A percentile compares a stretch with the other conserved stretches of the same genome.
Evolutionary conservation across 2,797 vertebrate species (phyloP).

Genomic region (Phrynocephalus vlangalii): DNA sequence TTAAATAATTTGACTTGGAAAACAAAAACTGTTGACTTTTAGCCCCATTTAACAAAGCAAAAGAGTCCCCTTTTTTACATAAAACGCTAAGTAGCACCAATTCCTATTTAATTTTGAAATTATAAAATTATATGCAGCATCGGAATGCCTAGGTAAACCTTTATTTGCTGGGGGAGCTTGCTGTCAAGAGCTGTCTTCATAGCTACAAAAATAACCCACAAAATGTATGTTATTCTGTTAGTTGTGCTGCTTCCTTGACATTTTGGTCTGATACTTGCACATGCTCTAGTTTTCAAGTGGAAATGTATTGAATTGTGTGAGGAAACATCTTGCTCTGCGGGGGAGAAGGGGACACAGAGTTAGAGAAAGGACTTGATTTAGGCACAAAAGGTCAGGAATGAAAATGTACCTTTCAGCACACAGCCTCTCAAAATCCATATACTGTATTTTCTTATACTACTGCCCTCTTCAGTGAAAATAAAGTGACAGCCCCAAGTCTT

Average conservation of each 20-base stretch:
- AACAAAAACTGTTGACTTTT: too few species aligned
- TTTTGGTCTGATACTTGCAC: constrained; percentile 33
- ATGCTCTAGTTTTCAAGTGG: constrained; percentile 42
- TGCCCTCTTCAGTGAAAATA: not conserved
- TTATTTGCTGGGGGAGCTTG: not conserved
- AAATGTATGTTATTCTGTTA: constrained; percentile 43
- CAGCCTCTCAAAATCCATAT: constrained; percentile 17
- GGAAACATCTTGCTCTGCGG: constrained; percentile 21
- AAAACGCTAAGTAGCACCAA: too few species aligned
- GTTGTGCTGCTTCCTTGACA: constrained; percentile 44
- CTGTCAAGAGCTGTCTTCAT: constrained; percentile 36
- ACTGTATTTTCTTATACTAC: not conserved
- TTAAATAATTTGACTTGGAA: too few species aligned
- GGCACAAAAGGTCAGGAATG: constrained; percentile 15
- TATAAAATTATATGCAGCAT: constrained; percentile 31
- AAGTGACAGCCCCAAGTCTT: not conserved
- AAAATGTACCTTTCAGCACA: constrained; percentile 16
- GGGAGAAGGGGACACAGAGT: not conserved
- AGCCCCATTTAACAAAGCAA: too few species aligned
- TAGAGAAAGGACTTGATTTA: constrained; percentile 14
- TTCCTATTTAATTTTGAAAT: constrained; percentile 2
- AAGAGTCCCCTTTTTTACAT: too few species aligned
- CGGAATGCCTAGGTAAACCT: constrained; percentile 53
- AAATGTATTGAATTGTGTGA: constrained; percentile 2
- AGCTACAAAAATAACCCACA: constrained; percentile 63